Evolutionary conservation across 1,140 invertebrate species (phyloP), one percentile per base, ranked within the genome.

Genomic region (Penaeus chinensis): DNA sequence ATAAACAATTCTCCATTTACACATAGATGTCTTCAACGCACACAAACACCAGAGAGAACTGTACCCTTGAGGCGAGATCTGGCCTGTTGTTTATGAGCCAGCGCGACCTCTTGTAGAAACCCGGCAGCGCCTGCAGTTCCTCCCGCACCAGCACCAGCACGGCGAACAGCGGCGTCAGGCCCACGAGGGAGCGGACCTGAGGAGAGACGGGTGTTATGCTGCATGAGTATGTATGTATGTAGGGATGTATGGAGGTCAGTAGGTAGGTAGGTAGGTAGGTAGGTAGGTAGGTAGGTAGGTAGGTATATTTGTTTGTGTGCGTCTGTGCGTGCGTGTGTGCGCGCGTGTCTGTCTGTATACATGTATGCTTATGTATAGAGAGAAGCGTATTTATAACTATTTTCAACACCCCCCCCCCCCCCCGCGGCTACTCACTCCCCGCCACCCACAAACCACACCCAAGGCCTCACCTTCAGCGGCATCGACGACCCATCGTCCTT

Each of bases 161-260:
- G 60, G 92, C 91, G 90, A 93, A 93, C 62, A 93, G 82, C 11
- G 92, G 92, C 7, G 92, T 91, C 62, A 93, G 89, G 47, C 93
- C 93, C 47, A 93, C 93, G 90, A 93, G 90, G 16, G 93, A 93
- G 27, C 92, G 90, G 2, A 93, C 91, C 65, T 88, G 74, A 0
- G 20, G 54, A n/a, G 13, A 24, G 24, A 19, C 24, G 86, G 92
- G 92, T 32, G 90, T 27, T 91, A 90, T 60, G 91, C 90, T 32
- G 4, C 27, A 0, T 5, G 27, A 0, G 27, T 22, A 24, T n/a
- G 5, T 37, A 74, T 54, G 16, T 54, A 54, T 11, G 16, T 54
- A 54, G 10, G 10, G 5, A 54, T 13, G 16, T 54, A 54, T 0
- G 16, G 7, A 54, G 10, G 16, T 54, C 5, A 11, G 16, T 13